Base-by-base conservation (phyloP, 1,140 invertebrate genomes). In the Stegodyphus dumicola region DNA sequence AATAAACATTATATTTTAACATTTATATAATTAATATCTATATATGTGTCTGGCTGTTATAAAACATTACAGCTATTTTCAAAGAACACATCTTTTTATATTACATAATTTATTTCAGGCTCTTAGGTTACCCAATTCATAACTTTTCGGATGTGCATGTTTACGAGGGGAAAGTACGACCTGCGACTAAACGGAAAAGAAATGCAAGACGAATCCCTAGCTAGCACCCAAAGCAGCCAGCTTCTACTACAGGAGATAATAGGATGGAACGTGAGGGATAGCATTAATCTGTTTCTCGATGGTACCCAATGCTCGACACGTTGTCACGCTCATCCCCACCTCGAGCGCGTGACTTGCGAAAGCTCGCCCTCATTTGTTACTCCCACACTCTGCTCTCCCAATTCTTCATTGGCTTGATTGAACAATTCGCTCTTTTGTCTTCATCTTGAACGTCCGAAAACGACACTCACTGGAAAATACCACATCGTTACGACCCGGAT, bases 401-500 rank as follows among this genome's bases (percentile, higher is more conserved):
- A 73, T 49, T 70, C 77, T 80, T 80, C 79, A 83, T 83, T 75
- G 79, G 70, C 80, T 67, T 83, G 80, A 83, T 83, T 83, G 80
- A 83, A 83, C 80, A 83, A 83, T 83, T 83, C 80, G 70, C 80
- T 74, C 70, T 53, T 83, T 83, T 83, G 80, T 83, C 71, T 75
- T 83, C 78, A 80, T 71, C 69, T 48, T 80, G 67, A 80, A 73
- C 69, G 78, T 80, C 78, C 71, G 78, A 70, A 51, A 51, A 80
- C 69, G 75, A 65, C 75, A 60, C 75, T 77, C 75, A 77, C 66
- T 60, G 77, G 56, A 51, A 78, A 78, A 78, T 78, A 60, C 65
- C 65, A 53, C 64, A 49, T 69, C 77, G 77, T 78, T 78, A 78
- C 52, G 65, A 18, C 54, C 18, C 54, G 74, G 56, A 60, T 60